Conservation (phyloP, 2,888 invertebrate genomes). For the Caenorhabditis sp. region DNA sequence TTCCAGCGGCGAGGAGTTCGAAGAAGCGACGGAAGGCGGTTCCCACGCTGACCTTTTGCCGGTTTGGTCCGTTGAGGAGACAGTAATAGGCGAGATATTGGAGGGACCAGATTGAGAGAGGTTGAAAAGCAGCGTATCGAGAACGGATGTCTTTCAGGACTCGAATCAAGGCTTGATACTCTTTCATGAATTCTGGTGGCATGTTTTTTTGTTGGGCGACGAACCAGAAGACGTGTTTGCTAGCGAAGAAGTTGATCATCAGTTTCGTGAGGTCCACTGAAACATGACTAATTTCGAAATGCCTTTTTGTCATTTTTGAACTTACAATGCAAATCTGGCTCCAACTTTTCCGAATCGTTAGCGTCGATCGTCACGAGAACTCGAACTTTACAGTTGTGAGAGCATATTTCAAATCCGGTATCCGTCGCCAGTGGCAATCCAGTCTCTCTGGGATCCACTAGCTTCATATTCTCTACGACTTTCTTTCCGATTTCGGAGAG, state of each 20-base stretch:
- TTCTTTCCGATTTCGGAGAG: slow-evolving; percentile 88
- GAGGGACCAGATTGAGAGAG: slow-evolving; percentile 96
- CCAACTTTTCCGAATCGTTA: slow-evolving; percentile 94
- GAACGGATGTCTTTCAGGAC: slow-evolving; percentile 93
- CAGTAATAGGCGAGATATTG: slow-evolving; percentile 91
- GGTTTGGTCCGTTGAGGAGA: slow-evolving; percentile 87
- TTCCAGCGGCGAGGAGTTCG: slow-evolving; percentile 93
- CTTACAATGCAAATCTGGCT: slow-evolving; percentile 89
- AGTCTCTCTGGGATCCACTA: slow-evolving; percentile 80
- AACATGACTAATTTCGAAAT: slow-evolving; percentile 53
- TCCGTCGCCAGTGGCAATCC: slow-evolving; percentile 69
- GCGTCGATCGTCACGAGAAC: slow-evolving; percentile 95
- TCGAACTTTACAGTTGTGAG: slow-evolving; percentile 91
- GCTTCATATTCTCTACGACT: slow-evolving; percentile 91
- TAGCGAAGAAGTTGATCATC: slow-evolving; percentile 93
- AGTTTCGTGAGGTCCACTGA: slow-evolving; percentile 88
- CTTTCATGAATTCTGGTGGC: not conserved
- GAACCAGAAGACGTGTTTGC: slow-evolving; percentile 97
- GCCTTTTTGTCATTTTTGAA: not conserved
- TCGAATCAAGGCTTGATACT: slow-evolving; percentile 87
- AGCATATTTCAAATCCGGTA: slow-evolving; percentile 92
- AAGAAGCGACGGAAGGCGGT: slow-evolving; percentile 92
- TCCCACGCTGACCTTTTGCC: slow-evolving; percentile 94
- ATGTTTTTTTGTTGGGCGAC: slow-evolving; percentile 90
- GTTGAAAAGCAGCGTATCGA: slow-evolving; percentile 93